phyloP scores from a whole-genome alignment of 2,888 invertebrate genomes.

The Aproaerema taeniolella region DNA sequence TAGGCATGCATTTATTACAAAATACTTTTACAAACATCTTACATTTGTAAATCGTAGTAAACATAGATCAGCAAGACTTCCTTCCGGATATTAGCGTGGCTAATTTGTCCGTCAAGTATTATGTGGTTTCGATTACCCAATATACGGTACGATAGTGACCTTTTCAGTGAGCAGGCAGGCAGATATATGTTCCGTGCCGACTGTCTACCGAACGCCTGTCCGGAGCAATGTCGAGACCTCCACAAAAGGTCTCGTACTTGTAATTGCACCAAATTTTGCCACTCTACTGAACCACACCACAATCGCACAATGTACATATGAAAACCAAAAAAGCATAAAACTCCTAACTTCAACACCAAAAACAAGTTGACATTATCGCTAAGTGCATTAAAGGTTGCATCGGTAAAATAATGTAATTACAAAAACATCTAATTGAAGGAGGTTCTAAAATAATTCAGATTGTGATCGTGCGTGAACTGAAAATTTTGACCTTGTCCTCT shows the following conservation, averaged over 20 bases:
- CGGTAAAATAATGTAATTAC: constrained; percentile 29
- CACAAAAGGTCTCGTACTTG: constrained; percentile 1
- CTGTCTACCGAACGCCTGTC: not conserved
- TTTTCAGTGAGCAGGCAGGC: constrained; percentile 1
- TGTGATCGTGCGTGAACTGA: constrained; percentile 49
- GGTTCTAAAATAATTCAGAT: constrained; percentile 51
- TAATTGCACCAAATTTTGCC: not conserved
- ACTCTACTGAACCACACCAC: too few relatives aligned
- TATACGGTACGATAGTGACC: not conserved
- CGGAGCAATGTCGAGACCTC: constrained; percentile 8
- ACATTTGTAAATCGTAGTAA: too few relatives aligned
- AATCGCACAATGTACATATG: too few relatives aligned
- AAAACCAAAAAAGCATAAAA: not conserved
- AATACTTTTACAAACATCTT: too few relatives aligned
- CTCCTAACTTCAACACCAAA: not conserved
- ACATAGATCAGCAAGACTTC: too few relatives aligned
- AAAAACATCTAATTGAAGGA: constrained; percentile 35
- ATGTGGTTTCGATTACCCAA: not conserved
- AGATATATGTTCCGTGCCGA: not conserved
- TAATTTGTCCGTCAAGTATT: not conserved
- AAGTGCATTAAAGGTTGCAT: not conserved
- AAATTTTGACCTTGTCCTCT: constrained; percentile 58
- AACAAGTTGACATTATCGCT: not conserved
- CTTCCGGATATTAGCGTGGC: too few relatives aligned
- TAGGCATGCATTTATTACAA: too few relatives aligned